These are phyloP conservation scores for Phymastichus coffea DNA, from an alignment of 1,140 invertebrate genomes.

Conservation along the genomic window DNA sequence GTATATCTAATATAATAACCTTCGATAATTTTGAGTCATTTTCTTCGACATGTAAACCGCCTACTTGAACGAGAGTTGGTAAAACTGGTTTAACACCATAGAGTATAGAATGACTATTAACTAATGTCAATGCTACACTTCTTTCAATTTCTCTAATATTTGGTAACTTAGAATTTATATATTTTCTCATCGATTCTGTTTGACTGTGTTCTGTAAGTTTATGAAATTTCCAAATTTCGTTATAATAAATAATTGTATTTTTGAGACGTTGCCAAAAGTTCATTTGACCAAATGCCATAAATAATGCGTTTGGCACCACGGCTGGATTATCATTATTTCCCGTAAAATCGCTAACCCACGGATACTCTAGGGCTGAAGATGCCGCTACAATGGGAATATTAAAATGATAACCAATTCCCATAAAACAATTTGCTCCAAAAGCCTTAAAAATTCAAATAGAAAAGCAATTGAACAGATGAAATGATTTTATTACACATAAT, in stretches of 20 bases:
- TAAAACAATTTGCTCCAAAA: conserved; percentile 49
- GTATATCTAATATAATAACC: too few species aligned
- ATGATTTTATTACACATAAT: neutral
- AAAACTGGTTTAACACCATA: conserved; percentile 43
- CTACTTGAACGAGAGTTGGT: conserved; percentile 50
- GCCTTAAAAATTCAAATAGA: conserved; percentile 29
- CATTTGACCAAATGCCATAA: conserved; percentile 52
- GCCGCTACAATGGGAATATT: conserved; percentile 62
- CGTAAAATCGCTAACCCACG: conserved; percentile 63
- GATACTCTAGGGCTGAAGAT: conserved; percentile 60
- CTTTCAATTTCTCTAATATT: conserved; percentile 59
- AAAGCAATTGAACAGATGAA: too few species aligned
- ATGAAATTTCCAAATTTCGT: conserved; percentile 11
- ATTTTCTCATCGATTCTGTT: conserved; percentile 50
- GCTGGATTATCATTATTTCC: conserved; percentile 62
- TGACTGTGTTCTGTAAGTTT: conserved; percentile 31
- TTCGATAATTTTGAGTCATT: conserved; percentile 30
- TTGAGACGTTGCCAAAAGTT: conserved; percentile 37
- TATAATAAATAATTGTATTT: conserved; percentile 32
- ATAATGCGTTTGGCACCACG: conserved; percentile 61
- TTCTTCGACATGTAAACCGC: conserved; percentile 48
- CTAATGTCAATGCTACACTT: conserved; percentile 44
- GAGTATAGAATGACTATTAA: conserved; percentile 51
- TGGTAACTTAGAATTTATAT: conserved; percentile 61
- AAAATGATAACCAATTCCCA: conserved; percentile 60